Evolutionary conservation across 1,140 invertebrate species (phyloP).

Genomic region (Agrypnia vestita): DNA sequence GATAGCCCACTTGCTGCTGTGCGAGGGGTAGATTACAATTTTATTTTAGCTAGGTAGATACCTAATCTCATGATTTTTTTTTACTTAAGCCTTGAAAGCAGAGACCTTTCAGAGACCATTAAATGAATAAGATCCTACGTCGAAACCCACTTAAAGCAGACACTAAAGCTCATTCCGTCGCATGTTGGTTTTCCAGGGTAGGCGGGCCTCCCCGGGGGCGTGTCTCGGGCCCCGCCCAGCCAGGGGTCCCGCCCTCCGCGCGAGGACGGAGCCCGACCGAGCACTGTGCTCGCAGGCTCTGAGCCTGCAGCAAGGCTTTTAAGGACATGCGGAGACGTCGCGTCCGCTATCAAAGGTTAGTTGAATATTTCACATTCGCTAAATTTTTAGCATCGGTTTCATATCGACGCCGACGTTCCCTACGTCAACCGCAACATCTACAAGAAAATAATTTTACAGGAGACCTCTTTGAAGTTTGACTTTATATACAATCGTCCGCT

Average conservation of each 20-base stretch:
- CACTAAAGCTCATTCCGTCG: conserved; percentile 2
- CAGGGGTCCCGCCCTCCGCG: conserved; percentile 21
- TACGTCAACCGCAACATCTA: too few relatives aligned
- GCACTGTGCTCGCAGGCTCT: conserved; percentile 50
- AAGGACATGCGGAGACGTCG: conserved; percentile 53
- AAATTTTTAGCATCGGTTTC: neutral
- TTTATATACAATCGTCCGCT: too few relatives aligned
- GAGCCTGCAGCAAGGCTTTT: conserved; percentile 52
- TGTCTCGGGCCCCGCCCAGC: neutral
- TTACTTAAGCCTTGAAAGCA: neutral
- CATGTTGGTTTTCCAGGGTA: neutral
- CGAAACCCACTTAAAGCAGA: conserved; percentile 11
- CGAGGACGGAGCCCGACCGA: neutral
- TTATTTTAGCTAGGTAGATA: neutral
- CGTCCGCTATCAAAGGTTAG: conserved; percentile 45
- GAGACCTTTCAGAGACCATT: conserved; percentile 12
- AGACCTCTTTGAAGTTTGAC: too few relatives aligned
- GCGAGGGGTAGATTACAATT: too few relatives aligned
- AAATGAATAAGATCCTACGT: neutral
- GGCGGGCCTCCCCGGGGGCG: conserved; percentile 38
- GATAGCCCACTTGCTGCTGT: too few relatives aligned
- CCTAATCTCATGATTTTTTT: neutral
- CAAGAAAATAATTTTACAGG: too few relatives aligned
- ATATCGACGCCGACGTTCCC: too few relatives aligned
- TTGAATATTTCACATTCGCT: conserved; percentile 5